Evolutionary conservation across 2,113 vertebrate genomes (phyloP).

Genomic region (Acanthochromis polyacanthus): DNA sequence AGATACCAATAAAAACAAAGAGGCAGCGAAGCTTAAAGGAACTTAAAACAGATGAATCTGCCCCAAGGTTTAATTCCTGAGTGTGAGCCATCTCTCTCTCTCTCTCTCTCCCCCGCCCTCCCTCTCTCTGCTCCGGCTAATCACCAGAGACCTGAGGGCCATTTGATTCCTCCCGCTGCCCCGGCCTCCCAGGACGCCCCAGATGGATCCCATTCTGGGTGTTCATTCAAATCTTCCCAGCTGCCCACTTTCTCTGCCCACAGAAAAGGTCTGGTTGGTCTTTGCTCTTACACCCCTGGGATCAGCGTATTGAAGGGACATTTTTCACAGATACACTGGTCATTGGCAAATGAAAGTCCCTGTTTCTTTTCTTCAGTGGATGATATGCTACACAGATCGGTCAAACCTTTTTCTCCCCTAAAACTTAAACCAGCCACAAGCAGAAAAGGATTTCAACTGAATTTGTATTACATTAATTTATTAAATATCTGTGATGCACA

Average conservation of each 20-base stretch:
- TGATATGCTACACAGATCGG: neutral
- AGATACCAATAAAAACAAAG: slow-evolving; percentile 42
- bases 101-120: slow-evolving; percentile 5
- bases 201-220: slow-evolving; percentile 64
- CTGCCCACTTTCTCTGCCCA: slow-evolving; percentile 37
- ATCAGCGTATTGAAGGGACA: slow-evolving; percentile 29
- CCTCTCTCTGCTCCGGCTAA: slow-evolving; percentile 52
- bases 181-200: slow-evolving; percentile 55
- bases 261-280: slow-evolving; percentile 22
- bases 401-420: neutral
- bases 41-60: slow-evolving; percentile 47
- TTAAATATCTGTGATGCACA: neutral
- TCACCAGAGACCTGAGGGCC: slow-evolving; percentile 43
- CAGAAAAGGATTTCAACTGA: neutral
- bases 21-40: slow-evolving; percentile 29
- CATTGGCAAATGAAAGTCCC: neutral
- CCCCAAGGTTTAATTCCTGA: slow-evolving; percentile 48
- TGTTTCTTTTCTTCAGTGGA: slow-evolving; percentile 2
- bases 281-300: slow-evolving; percentile 27
- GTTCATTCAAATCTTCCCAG: slow-evolving; percentile 65
- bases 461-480: neutral
- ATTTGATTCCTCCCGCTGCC: slow-evolving; percentile 67
- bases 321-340: slow-evolving; percentile 31
- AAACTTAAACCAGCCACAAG: neutral
- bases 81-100: slow-evolving; percentile 25